phyloP scores from a whole-genome alignment of 2,797 vertebrate genomes.

The Euphonia xanthogaster region DNA sequence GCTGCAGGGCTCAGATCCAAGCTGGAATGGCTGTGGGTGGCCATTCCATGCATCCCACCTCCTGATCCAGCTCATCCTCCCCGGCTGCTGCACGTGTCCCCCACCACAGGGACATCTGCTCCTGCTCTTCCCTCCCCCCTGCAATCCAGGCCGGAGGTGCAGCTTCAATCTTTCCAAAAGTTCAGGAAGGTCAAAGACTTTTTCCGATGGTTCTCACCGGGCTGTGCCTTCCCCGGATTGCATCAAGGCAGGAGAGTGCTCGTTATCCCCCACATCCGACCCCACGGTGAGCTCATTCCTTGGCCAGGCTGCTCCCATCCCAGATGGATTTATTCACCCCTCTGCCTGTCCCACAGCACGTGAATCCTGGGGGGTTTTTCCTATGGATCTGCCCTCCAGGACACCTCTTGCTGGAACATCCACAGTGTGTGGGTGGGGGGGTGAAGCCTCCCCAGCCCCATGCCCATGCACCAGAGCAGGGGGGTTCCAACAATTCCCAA shows the following conservation, averaged over 20 bases:
- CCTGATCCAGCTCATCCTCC: neutral
- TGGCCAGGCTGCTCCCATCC: neutral
- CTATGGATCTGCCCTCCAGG: neutral
- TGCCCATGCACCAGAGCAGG: rapidly evolving
- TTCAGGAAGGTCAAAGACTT: constrained; percentile 24
- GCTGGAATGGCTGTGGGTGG: neutral
- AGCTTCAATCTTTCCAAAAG: neutral
- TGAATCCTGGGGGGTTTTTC: rapidly evolving
- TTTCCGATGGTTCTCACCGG: neutral
- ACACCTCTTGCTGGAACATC: neutral
- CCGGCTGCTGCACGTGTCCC: neutral
- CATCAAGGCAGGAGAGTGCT: neutral
- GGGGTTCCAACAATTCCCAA: neutral
- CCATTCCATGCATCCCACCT: neutral
- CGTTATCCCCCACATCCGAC: rapidly evolving
- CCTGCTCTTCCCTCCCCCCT: neutral
- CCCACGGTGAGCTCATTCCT: neutral
- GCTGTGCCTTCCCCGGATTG: neutral
- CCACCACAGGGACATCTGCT: neutral
- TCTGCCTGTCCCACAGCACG: rapidly evolving
- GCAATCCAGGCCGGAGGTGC: neutral
- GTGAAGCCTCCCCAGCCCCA: rapidly evolving
- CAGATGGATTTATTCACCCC: neutral
- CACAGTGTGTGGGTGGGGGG: neutral
- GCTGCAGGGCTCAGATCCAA: neutral